phyloP scores from a whole-genome alignment of 2,888 invertebrate genomes.

The Copidosoma aretas region DNA sequence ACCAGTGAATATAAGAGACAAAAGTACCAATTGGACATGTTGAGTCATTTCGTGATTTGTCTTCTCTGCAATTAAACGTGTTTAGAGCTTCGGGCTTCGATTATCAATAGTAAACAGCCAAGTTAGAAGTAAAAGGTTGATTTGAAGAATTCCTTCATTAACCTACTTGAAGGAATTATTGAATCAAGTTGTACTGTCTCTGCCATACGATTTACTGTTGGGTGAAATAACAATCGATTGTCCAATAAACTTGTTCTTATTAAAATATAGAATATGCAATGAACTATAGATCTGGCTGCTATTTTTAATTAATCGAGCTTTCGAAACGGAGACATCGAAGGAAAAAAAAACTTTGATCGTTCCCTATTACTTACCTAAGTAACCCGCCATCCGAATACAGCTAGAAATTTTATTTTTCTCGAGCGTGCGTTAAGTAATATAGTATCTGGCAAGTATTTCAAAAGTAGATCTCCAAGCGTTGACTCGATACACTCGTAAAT shows the following conservation, averaged over 20 bases:
- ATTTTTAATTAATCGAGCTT: too few relatives aligned
- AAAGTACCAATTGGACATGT: background rate
- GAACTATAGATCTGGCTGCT: too few relatives aligned
- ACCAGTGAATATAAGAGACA: too few relatives aligned
- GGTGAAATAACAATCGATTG: background rate
- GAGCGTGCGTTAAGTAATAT: too few relatives aligned
- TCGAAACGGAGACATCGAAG: too few relatives aligned
- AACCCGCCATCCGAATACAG: too few relatives aligned
- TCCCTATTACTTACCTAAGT: too few relatives aligned
- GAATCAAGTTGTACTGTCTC: background rate
- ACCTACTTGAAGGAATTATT: background rate
- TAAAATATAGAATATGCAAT: background rate
- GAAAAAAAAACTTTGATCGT: too few relatives aligned
- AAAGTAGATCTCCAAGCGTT: too few relatives aligned
- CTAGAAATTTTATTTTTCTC: too few relatives aligned
- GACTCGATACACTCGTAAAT: too few relatives aligned
- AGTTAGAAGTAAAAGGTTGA: background rate
- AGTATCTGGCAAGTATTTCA: too few relatives aligned
- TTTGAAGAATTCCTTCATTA: slow-evolving; percentile 1
- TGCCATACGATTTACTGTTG: background rate
- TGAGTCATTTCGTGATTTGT: slow-evolving; percentile 8
- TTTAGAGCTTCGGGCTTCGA: slow-evolving; percentile 2
- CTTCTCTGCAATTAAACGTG: slow-evolving; percentile 2
- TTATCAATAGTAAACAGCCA: slow-evolving; percentile 9
- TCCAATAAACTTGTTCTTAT: background rate